Base-by-base conservation (phyloP, 2,888 invertebrate genomes). In the Caenorhabditis sp. region DNA sequence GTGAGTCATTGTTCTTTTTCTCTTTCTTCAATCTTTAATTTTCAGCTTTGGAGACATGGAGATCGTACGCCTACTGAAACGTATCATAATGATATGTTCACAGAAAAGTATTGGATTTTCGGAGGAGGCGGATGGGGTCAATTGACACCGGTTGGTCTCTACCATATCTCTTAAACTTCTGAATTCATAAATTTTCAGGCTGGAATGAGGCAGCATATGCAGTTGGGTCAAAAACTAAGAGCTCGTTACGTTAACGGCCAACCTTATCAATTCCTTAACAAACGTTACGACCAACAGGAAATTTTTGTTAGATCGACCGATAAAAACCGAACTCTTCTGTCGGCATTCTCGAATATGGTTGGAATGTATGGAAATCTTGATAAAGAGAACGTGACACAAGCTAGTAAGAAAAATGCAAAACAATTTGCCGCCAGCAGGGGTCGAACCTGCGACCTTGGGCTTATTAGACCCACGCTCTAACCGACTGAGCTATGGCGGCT, bases 261-360 rank as follows among this genome's bases (percentile, higher is more conserved):
- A 19, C 82, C 82, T 16, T 83, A 74, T 44, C 19, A 68, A 38
- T 84, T 84, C 22, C 38, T 84, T 47, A 63, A 28, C 26, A 12
- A 24, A 19, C 54, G 68, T 5, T 84, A 81, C 51, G 44, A 73
- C 6, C 74, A 81, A 19, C 64, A 81, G 16, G 84, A 84, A 76
- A 70, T 95, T 66, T 93, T 94, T 87, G 93, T 95, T 0, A 93
- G 94, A 74, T 95, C 96, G 51, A 96, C 96, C 0, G 96, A 96
- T 93, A 95, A 95, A 10, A 96, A 97, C 93, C 94, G 97, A 26
- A 96, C 97, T 0, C 93, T 97, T 5, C 92, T 93, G 92, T 93
- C 92, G 72, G 93, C 93, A 1, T 90, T 92, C 74, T 89, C 91
- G 41, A 92, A 93, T 82, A 88, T 93, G 82, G 56, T 79, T 38